Conservation (phyloP, 2,797 vertebrate species). For the Takifugu ocellatus region DNA sequence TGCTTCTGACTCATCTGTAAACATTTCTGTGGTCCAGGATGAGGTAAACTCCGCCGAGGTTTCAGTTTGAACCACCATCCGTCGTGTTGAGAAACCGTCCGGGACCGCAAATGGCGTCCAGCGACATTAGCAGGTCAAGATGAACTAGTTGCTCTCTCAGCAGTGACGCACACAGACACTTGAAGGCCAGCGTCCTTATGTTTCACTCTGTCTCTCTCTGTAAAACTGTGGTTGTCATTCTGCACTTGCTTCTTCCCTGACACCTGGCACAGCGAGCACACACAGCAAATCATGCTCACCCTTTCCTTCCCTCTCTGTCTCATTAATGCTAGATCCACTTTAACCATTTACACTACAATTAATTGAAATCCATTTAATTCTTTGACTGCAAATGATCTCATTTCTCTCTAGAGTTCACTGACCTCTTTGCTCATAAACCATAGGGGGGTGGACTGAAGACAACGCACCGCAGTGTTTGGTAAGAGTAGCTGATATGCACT, state of each 20-base stretch:
- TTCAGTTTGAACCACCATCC: background rate
- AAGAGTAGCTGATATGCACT: background rate
- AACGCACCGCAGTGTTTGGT: background rate
- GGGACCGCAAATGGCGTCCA: conserved; percentile 22
- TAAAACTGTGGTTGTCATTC: conserved; percentile 38
- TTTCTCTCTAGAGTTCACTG: conserved; percentile 15
- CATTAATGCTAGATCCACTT: background rate
- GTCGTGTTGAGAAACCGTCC: background rate
- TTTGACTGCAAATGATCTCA: background rate
- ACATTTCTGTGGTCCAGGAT: background rate
- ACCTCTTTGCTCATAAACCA: background rate
- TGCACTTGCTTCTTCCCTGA: conserved; percentile 50
- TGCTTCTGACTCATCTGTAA: background rate
- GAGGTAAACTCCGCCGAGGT: background rate
- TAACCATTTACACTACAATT: background rate
- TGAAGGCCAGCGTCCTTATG: conserved; percentile 4
- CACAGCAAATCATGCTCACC: conserved; percentile 15
- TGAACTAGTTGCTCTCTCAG: conserved; percentile 35
- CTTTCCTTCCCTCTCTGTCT: background rate
- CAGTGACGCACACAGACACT: conserved; percentile 22
- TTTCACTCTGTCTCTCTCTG: conserved; percentile 1
- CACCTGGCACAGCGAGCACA: conserved; percentile 53
- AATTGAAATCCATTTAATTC: background rate
- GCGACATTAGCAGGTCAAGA: conserved; percentile 40
- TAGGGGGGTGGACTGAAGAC: too few species aligned